A percentile compares a stretch with the other conserved stretches of the same genome.
Evolutionary conservation across 2,113 vertebrate genomes (phyloP).

Genomic region (Morone saxatilis): DNA sequence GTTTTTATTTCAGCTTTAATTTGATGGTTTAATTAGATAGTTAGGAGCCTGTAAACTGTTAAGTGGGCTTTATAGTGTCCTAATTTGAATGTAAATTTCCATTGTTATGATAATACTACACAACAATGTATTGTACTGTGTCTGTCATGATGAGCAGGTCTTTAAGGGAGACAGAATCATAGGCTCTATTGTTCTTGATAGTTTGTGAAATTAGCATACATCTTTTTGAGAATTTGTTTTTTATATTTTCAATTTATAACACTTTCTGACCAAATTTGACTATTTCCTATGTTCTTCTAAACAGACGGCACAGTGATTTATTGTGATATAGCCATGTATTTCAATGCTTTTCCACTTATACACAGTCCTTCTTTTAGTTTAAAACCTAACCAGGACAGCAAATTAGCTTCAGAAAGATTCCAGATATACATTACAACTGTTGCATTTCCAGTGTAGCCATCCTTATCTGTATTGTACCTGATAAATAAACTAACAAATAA

Average conservation of each 20-base stretch:
- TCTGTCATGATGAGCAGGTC: constrained; percentile 33
- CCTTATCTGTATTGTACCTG: not conserved
- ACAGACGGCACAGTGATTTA: not conserved
- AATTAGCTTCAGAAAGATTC: not conserved
- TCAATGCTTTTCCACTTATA: not conserved
- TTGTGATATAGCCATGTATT: not conserved
- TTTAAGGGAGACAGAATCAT: constrained; percentile 25
- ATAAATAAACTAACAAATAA: constrained; percentile 26
- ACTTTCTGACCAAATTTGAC: not conserved
- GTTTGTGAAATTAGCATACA: constrained; percentile 10
- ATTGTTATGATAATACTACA: constrained; percentile 66
- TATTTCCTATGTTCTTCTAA: not conserved
- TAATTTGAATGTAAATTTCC: constrained; percentile 69
- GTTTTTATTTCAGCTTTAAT: constrained; percentile 54
- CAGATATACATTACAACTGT: not conserved
- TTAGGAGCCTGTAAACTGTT: constrained; percentile 70
- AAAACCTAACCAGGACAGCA: not conserved
- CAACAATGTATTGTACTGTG: constrained; percentile 42
- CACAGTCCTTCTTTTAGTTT: not conserved
- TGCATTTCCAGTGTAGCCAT: not conserved
- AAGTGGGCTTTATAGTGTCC: constrained; percentile 57
- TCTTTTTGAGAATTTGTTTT: not conserved
- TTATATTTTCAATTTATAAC: not conserved
- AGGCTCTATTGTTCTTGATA: constrained; percentile 15
- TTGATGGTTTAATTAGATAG: constrained; percentile 69